Evolutionary conservation across 2,888 invertebrate genomes (phyloP).

Genomic region (Tetragnatha montana): DNA sequence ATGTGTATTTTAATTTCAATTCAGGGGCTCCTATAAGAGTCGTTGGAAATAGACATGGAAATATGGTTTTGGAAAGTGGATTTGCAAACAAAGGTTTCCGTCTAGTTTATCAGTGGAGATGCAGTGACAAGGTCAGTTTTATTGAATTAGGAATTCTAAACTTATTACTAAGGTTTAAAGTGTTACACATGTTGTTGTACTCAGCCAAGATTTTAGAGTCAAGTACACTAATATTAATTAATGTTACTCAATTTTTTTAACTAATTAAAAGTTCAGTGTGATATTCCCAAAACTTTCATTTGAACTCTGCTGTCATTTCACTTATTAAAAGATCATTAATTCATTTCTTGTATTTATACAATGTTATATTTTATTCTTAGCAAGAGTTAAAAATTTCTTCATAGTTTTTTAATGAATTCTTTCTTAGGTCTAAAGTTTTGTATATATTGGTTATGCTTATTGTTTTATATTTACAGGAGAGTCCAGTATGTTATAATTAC

Average conservation of each 20-base stretch:
- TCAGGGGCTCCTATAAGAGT: conserved; percentile 50
- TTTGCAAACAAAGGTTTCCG: conserved; percentile 37
- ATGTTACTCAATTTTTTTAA: background rate
- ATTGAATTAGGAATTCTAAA: background rate
- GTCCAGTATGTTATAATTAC: conserved; percentile 64
- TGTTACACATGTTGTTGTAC: too few relatives aligned
- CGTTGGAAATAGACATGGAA: conserved; percentile 62
- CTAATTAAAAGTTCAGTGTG: background rate
- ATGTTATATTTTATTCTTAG: too few relatives aligned
- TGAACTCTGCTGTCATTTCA: too few relatives aligned
- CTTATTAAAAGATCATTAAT: too few relatives aligned
- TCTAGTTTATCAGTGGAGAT: conserved; percentile 72
- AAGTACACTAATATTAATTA: too few relatives aligned
- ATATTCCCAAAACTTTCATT: background rate
- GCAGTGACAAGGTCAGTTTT: conserved; percentile 68
- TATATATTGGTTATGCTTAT: background rate
- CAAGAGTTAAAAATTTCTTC: too few relatives aligned
- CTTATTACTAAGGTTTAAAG: too few relatives aligned
- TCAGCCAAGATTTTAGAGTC: too few relatives aligned
- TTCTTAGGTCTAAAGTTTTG: background rate
- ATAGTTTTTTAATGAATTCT: background rate
- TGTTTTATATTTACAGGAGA: conserved; percentile 41
- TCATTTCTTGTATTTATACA: too few relatives aligned
- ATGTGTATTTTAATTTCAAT: background rate
- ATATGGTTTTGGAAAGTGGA: conserved; percentile 47